These are phyloP conservation scores for Oxytorus armatus DNA, from an alignment of 2,888 invertebrate genomes.

Conservation along the genomic window DNA sequence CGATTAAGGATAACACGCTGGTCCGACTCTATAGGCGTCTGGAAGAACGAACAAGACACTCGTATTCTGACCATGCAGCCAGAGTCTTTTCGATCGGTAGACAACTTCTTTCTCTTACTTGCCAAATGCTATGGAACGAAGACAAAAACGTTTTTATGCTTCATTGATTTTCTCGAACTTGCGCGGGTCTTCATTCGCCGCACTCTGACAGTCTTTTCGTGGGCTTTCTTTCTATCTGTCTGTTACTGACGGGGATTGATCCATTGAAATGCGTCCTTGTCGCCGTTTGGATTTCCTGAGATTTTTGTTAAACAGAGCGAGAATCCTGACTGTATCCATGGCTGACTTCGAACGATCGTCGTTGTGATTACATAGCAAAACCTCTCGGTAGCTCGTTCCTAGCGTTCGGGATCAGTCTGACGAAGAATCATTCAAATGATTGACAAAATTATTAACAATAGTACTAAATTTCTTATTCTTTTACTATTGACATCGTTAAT, in stretches of 20 bases:
- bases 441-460: too few relatives aligned
- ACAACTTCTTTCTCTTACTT: constrained; percentile 3
- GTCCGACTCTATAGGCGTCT: constrained; percentile 8
- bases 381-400: neutral
- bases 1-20: constrained; percentile 59
- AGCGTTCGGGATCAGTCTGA: neutral
- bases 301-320: constrained; percentile 2
- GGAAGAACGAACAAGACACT: constrained; percentile 3
- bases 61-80: constrained; percentile 5
- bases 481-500: too few relatives aligned
- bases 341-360: neutral
- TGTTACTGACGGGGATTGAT: constrained; percentile 68
- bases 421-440: neutral
- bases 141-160: constrained; percentile 26
- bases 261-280: constrained; percentile 68
- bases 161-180: constrained; percentile 5
- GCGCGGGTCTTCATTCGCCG: neutral
- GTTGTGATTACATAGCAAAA: neutral
- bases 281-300: constrained; percentile 33
- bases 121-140: neutral
- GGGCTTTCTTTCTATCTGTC: neutral
- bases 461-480: too few relatives aligned
- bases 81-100: constrained; percentile 6
- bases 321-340: constrained; percentile 8
- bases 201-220: neutral